A percentile compares a stretch with the other conserved stretches of the same genome.
These are phyloP conservation scores for Terrapene triunguis DNA, from an alignment of 2,113 vertebrate genomes.

Conservation along the genomic window DNA sequence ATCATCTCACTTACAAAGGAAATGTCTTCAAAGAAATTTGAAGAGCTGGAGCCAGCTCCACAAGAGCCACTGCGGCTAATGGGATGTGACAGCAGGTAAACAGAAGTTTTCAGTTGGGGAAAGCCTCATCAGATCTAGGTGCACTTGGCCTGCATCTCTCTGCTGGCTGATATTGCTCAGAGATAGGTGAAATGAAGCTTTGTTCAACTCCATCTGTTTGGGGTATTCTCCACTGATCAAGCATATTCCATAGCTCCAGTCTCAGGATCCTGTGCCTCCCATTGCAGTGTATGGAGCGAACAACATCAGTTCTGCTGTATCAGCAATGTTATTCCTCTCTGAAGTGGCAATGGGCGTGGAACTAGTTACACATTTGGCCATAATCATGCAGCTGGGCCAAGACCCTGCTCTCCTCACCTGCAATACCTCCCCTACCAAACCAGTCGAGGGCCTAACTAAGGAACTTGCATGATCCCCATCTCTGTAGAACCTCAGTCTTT, in stretches of 20 bases:
- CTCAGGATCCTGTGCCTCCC: not conserved
- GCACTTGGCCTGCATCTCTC: not conserved
- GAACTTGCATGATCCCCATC: not conserved
- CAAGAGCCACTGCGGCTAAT: not conserved
- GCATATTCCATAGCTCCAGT: not conserved
- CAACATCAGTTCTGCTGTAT: not conserved
- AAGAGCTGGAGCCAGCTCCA: not conserved
- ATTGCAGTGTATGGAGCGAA: too few relatives aligned
- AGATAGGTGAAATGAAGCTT: not conserved
- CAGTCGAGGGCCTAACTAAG: not conserved
- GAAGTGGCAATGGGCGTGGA: not conserved
- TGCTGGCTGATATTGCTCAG: not conserved
- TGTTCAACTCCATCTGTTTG: not conserved
- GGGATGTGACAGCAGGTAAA: not conserved
- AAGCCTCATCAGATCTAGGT: not conserved
- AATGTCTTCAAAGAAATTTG: not conserved
- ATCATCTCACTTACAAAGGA: not conserved
- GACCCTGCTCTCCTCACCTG: not conserved
- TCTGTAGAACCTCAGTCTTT: not conserved
- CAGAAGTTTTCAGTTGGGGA: not conserved
- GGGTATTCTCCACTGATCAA: accelerated
- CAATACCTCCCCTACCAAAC: not conserved
- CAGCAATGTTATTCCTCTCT: too few relatives aligned
- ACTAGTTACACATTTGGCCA: accelerated
- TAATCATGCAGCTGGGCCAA: not conserved